A percentile compares a stretch with the other conserved stretches of the same genome.
Conservation (phyloP, 2,797 vertebrate genomes). For the Cercopithecus neglectus region DNA sequence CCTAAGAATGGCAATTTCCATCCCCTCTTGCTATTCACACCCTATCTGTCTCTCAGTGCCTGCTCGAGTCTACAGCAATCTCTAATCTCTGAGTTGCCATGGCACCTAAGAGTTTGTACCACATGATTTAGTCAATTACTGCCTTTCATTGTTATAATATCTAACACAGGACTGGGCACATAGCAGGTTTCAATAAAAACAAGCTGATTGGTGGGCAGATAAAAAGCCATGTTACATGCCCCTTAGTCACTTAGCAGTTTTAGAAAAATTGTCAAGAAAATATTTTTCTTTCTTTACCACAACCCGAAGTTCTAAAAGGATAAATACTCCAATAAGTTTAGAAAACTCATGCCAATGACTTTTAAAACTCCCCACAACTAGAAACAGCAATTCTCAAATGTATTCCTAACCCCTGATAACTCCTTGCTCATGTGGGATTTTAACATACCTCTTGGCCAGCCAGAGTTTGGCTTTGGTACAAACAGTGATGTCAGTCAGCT, state of each 20-base stretch:
- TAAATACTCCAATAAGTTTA: constrained; percentile 55
- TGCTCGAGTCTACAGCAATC: neutral
- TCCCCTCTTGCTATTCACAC: neutral
- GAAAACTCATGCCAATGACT: constrained; percentile 18
- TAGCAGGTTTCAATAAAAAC: constrained; percentile 14
- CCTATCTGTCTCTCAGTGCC: neutral
- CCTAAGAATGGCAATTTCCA: neutral
- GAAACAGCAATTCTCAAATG: neutral
- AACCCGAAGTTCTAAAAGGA: constrained; percentile 61
- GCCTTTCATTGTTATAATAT: neutral
- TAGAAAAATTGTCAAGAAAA: constrained; percentile 43
- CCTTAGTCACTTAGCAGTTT: neutral
- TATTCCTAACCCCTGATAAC: constrained; percentile 50
- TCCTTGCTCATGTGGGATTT: constrained; percentile 43
- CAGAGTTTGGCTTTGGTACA: constrained; percentile 90
- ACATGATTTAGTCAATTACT: neutral
- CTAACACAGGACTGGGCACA: neutral
- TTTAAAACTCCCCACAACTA: constrained; percentile 52
- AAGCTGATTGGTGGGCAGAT: neutral
- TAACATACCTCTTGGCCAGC: constrained; percentile 93
- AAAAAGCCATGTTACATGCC: constrained; percentile 49
- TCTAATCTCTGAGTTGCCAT: neutral
- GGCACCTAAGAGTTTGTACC: neutral
- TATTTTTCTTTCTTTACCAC: neutral
- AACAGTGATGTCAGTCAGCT: constrained; percentile 83